Conservation (phyloP, 2,888 invertebrate species). For the Gerris lacustris region DNA sequence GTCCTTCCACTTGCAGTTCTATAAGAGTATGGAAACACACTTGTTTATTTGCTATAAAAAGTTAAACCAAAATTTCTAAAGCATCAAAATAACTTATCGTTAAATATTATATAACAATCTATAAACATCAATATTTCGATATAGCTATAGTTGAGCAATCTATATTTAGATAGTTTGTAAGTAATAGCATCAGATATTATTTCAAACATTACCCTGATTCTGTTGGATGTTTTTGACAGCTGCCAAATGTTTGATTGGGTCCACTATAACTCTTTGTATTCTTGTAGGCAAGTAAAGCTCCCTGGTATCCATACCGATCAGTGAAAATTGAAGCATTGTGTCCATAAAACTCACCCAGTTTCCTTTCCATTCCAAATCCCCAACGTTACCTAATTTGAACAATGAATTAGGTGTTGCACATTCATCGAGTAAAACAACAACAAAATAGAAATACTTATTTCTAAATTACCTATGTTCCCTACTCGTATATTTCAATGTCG, state of each 20-base stretch:
- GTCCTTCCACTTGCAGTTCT: no score
- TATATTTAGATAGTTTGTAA: no score
- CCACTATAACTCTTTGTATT: conserved; percentile 65
- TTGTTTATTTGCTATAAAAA: no score
- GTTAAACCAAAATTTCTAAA: no score
- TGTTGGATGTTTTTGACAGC: conserved; percentile 26
- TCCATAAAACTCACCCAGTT: conserved; percentile 95
- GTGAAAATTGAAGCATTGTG: conserved; percentile 86
- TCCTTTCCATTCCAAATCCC: conserved; percentile 68
- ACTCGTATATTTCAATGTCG: no score
- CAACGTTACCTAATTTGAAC: conserved; percentile 42
- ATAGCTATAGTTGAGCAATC: no score
- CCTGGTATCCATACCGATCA: conserved; percentile 61
- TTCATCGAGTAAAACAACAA: background rate
- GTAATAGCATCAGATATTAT: no score
- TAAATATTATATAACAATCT: no score
- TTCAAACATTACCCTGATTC: conserved; percentile 33
- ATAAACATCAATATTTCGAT: no score
- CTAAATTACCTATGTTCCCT: no score
- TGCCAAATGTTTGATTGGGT: conserved; percentile 56
- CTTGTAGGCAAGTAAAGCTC: conserved; percentile 83
- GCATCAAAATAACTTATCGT: no score
- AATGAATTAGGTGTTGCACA: background rate
- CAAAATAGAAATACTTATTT: background rate
- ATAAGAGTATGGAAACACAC: no score